A percentile compares a stretch with the other conserved stretches of the same genome.
phyloP scores from a whole-genome alignment of 2,888 invertebrate species.

The Agrilus biguttatus region DNA sequence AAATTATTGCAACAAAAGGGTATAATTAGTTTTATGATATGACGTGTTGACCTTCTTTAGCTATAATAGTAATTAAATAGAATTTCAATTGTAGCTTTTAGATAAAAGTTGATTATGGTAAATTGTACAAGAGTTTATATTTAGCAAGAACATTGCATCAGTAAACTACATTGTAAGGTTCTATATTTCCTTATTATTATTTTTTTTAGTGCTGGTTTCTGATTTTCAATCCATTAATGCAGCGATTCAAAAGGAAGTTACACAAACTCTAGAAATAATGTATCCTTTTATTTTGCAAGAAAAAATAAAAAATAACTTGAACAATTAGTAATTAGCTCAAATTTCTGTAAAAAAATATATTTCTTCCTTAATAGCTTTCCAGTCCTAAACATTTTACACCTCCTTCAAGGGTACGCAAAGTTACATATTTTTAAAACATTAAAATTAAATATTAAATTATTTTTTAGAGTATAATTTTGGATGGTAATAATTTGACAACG shows the following conservation, averaged over 20 bases:
- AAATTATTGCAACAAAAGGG: too few relatives aligned
- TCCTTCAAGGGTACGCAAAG: constrained; percentile 20
- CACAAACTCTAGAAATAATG: constrained; percentile 20
- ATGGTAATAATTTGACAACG: constrained; percentile 39
- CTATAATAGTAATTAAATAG: too few relatives aligned
- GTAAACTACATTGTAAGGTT: too few relatives aligned
- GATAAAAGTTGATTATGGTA: too few relatives aligned
- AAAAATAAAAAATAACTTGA: not conserved
- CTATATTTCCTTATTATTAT: not conserved
- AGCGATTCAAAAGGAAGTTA: constrained; percentile 19
- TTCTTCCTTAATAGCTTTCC: constrained; percentile 6
- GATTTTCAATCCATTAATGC: constrained; percentile 13
- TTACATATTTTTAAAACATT: not conserved
- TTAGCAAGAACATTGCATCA: too few relatives aligned
- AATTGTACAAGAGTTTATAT: too few relatives aligned
- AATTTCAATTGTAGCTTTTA: too few relatives aligned
- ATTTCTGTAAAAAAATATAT: too few relatives aligned
- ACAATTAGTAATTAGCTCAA: too few relatives aligned
- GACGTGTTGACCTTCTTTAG: too few relatives aligned
- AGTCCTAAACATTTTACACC: constrained; percentile 23
- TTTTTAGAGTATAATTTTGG: constrained; percentile 35
- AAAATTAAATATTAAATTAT: not conserved
- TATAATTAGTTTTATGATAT: too few relatives aligned
- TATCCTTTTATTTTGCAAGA: too few relatives aligned
- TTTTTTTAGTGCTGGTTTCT: constrained; percentile 17